These are phyloP conservation scores for Latrodectus geometricus DNA, from an alignment of 1,140 invertebrate species.

Conservation along the genomic window DNA sequence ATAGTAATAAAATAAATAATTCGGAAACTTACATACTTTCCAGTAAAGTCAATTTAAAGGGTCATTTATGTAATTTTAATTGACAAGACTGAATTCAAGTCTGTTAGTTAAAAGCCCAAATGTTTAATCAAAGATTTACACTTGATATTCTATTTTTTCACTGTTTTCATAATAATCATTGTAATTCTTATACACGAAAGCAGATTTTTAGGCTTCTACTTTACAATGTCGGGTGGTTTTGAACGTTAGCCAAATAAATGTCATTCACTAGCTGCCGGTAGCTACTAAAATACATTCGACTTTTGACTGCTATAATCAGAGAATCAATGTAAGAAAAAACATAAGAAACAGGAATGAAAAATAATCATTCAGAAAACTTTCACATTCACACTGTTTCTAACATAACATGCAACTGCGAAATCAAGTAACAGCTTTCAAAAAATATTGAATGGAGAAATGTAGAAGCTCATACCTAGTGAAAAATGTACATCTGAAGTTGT, in stretches of 20 bases:
- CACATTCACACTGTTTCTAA: too few relatives aligned
- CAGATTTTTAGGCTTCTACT: conserved; percentile 52
- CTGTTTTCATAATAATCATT: conserved; percentile 33
- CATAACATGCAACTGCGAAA: too few relatives aligned
- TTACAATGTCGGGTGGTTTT: conserved; percentile 46
- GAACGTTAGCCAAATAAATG: conserved; percentile 42
- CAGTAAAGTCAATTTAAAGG: neutral
- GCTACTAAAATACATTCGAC: conserved; percentile 17
- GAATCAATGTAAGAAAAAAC: neutral
- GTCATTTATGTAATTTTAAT: neutral
- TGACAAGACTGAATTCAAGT: neutral
- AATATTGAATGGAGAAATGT: too few relatives aligned
- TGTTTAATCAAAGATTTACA: neutral
- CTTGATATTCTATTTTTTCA: conserved; percentile 36
- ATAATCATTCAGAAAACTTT: neutral
- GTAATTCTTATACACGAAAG: conserved; percentile 52
- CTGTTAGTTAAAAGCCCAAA: neutral
- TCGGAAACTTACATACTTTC: neutral
- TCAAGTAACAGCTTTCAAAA: too few relatives aligned
- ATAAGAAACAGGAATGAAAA: neutral
- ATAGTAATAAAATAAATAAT: neutral
- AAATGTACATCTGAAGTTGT: too few relatives aligned
- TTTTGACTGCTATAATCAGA: neutral
- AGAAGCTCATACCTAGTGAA: too few relatives aligned
- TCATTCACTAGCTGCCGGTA: conserved; percentile 45